Evolutionary conservation across 1,140 invertebrate genomes (phyloP).

Genomic region (Archegozetes longisetosus): DNA sequence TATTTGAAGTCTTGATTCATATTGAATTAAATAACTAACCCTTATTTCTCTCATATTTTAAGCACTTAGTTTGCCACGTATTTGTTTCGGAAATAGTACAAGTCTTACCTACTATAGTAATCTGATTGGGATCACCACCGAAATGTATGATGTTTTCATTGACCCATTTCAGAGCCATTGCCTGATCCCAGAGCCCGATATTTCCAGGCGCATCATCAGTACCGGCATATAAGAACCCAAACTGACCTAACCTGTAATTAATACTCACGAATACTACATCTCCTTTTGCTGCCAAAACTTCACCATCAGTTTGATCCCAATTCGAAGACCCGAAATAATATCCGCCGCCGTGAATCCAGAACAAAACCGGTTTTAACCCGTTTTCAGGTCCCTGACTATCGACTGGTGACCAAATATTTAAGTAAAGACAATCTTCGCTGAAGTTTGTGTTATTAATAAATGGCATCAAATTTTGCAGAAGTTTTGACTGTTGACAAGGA

Average conservation of each 20-base stretch:
- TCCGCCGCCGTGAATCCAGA: constrained; percentile 29
- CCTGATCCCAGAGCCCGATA: constrained; percentile 80
- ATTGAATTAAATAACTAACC: no score
- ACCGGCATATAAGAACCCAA: constrained; percentile 84
- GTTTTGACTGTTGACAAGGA: not conserved
- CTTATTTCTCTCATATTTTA: no score
- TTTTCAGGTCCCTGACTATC: constrained; percentile 44
- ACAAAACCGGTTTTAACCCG: constrained; percentile 22
- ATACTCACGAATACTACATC: constrained; percentile 27
- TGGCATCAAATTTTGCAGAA: not conserved
- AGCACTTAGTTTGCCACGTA: no score
- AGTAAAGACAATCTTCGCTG: constrained; percentile 31
- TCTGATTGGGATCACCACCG: constrained; percentile 81
- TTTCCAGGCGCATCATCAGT: constrained; percentile 78
- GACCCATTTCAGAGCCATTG: constrained; percentile 83
- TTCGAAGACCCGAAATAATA: constrained; percentile 44
- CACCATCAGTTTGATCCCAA: constrained; percentile 43
- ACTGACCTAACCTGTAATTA: constrained; percentile 25
- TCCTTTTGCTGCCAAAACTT: constrained; percentile 24
- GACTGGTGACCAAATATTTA: constrained; percentile 28
- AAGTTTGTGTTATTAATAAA: not conserved
- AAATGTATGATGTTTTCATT: constrained; percentile 80
- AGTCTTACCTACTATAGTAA: constrained; percentile 92
- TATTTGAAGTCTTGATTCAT: no score
- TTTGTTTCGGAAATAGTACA: no score